Conservation (phyloP, 2,888 invertebrate genomes). For the Melinopterus prodromus region DNA sequence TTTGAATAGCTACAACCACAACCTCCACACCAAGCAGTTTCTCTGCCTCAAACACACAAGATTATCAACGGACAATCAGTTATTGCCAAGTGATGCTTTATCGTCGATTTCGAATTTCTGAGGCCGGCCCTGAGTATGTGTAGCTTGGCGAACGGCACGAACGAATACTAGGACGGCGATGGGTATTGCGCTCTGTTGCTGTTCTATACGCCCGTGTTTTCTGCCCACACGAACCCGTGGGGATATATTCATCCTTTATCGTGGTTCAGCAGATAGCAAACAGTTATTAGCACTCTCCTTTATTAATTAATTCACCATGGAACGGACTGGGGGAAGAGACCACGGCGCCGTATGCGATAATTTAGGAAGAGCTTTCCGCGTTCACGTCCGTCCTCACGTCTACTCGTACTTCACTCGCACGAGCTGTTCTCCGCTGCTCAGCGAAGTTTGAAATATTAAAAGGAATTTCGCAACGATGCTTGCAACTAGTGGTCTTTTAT, state of each 20-base stretch:
- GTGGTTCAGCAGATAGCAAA: slow-evolving; percentile 37
- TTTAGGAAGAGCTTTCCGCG: slow-evolving; percentile 19
- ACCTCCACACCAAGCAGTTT: too few relatives aligned
- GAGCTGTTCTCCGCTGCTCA: background rate
- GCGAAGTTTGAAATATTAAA: background rate
- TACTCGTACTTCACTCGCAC: background rate
- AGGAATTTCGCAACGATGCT: background rate
- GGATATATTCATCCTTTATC: slow-evolving; percentile 37
- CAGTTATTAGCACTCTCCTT: slow-evolving; percentile 39
- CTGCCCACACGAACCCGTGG: slow-evolving; percentile 39
- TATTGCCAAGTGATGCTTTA: background rate
- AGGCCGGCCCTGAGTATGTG: background rate
- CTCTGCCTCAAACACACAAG: too few relatives aligned
- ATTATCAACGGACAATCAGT: too few relatives aligned
- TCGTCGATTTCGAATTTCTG: background rate
- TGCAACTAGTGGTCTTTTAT: too few relatives aligned
- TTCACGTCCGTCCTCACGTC: background rate
- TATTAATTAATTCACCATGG: slow-evolving; percentile 35
- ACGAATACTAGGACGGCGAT: slow-evolving; percentile 36
- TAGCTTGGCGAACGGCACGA: background rate
- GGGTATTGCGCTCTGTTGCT: slow-evolving; percentile 41
- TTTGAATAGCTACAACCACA: too few relatives aligned
- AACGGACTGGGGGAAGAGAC: slow-evolving; percentile 33
- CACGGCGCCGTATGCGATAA: slow-evolving; percentile 23
- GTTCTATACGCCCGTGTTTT: slow-evolving; percentile 35